Base-by-base conservation (phyloP, 2,113 vertebrate species). In the Sebastes schlegelii region DNA sequence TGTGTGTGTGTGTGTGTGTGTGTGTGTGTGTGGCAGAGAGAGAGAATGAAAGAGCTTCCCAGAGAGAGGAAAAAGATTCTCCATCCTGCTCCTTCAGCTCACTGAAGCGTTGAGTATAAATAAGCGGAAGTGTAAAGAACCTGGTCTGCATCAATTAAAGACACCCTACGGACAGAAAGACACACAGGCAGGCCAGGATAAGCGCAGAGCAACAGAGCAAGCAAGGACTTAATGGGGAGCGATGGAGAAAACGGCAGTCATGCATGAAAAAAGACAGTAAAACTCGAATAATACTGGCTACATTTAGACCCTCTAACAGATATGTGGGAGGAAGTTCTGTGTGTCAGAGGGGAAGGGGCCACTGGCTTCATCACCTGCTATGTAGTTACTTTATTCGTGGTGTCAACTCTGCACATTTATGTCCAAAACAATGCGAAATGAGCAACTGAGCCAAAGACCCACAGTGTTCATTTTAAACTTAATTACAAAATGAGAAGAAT, bases 71-170 rank as follows among this genome's bases (percentile, higher is more conserved):
- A 82, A 23, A 75, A 43, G 14, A 77, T 78, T 82, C 73, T 76
- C 79, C 68, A 77, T 84, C 73, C 57, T 74, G 61, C 79, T 79
- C 65, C 60, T 68, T 76, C 54, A 49, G 80, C 77, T 88, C 88
- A 85, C 26, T 84, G 80, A 85, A 82, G 86, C 74, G 1, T 80
- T 63, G 66, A 71, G 49, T 83, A 80, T 70, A 89, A 92, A 89
- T 88, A 89, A 89, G 84, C 82, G 42, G 54, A 67, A 83, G 72
- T 86, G 76, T 85, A 88, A 85, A 80, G 77, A 82, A 79, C 43
- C 85, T 85, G 86, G 67, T 82, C 58, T 85, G 76, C 70, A 79
- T 85, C 83, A 88, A 90, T 94, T 88, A 92, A 85, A 89, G 79
- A 52, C 72, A 80, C 81, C 74, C 70, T 46, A 73, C 66, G 69